Conservation (phyloP, 2,113 vertebrate genomes). For the Colius striatus region DNA sequence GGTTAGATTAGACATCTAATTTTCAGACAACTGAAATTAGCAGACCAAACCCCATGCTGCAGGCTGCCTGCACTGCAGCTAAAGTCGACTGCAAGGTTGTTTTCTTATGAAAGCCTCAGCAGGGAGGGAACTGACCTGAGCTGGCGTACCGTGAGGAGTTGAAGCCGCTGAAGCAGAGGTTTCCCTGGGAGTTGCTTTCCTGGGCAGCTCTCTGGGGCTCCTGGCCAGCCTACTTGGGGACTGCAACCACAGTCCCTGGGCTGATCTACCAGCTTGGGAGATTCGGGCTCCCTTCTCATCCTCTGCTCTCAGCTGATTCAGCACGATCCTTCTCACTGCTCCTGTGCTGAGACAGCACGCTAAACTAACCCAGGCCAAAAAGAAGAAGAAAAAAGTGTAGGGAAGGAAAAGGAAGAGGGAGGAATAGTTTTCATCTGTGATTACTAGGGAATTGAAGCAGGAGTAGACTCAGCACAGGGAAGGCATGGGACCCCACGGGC, state of each 20-base stretch:
- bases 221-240: not conserved
- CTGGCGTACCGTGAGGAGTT: not conserved
- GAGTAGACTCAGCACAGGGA: not conserved
- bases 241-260: not conserved
- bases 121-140: not conserved
- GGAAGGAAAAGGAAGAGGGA: not conserved
- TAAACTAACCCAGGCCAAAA: not conserved
- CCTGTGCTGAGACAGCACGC: not conserved
- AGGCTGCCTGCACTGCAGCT: not conserved
- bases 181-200: not conserved
- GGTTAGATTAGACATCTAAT: not conserved
- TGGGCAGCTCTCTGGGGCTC: not conserved
- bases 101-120: not conserved
- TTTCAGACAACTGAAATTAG: not conserved
- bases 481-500: not conserved
- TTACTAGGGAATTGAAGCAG: not conserved
- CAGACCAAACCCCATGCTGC: not conserved
- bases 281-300: not conserved
- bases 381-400: too few species aligned
- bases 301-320: not conserved
- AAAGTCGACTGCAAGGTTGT: accelerated
- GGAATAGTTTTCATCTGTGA: not conserved
- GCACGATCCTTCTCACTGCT: not conserved
- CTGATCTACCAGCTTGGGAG: not conserved
- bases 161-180: not conserved